Conservation (phyloP, 2,888 invertebrate species). For the Archaeoteleia sp. region DNA sequence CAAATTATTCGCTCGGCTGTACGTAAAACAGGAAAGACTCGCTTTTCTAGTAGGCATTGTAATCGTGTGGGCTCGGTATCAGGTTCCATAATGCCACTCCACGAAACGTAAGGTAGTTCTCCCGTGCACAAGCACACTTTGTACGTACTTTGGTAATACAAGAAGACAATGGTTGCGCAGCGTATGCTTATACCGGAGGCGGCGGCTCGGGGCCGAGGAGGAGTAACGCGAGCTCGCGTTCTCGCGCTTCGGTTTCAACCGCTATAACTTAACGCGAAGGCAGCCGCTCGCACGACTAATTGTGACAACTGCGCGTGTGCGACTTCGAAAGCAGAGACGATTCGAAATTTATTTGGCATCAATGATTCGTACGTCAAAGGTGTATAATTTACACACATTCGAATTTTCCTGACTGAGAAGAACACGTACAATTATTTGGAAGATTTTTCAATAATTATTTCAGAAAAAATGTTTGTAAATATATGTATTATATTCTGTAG, state of each 20-base stretch:
- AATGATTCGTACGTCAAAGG: no score
- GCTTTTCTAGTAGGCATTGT: slow-evolving; percentile 37
- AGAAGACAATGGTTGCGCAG: slow-evolving; percentile 67
- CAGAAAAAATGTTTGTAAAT: no score
- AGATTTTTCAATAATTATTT: no score
- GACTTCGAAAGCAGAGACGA: slow-evolving; percentile 18
- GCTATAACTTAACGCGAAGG: slow-evolving; percentile 61
- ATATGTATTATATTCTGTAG: no score
- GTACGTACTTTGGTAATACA: slow-evolving; percentile 64
- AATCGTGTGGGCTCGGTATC: slow-evolving; percentile 52
- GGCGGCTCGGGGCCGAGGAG: slow-evolving; percentile 35
- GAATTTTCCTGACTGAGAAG: no score
- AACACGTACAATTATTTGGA: no score
- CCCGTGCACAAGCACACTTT: slow-evolving; percentile 50
- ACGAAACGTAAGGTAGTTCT: slow-evolving; percentile 48
- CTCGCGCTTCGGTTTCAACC: slow-evolving; percentile 65
- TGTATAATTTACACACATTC: no score
- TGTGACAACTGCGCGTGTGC: slow-evolving; percentile 43
- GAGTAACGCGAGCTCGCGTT: slow-evolving; percentile 65
- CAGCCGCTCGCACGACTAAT: slow-evolving; percentile 58
- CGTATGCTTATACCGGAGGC: slow-evolving; percentile 44
- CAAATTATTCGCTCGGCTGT: slow-evolving; percentile 67
- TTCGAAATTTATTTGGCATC: slow-evolving; percentile 16
- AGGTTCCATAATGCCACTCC: slow-evolving; percentile 47
- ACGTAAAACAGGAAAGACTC: slow-evolving; percentile 63